Conservation (phyloP, 2,113 vertebrate genomes). For the Lutjanus erythropterus region DNA sequence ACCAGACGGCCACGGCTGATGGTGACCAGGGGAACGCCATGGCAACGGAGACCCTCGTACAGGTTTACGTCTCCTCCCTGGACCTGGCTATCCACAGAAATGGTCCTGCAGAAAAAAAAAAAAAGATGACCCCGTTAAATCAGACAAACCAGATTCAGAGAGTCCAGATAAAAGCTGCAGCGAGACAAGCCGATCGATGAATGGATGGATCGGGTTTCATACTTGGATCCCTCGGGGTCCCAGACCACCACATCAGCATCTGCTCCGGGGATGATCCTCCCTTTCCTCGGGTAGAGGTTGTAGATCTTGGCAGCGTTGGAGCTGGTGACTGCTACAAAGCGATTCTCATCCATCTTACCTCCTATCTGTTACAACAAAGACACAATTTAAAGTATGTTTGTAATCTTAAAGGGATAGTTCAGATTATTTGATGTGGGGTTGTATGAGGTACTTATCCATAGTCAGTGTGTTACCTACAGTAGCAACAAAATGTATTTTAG, state of each 20-base stretch:
- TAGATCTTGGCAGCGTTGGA: constrained; percentile 97
- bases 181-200: constrained; percentile 34
- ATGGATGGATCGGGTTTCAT: constrained; percentile 58
- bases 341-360: constrained; percentile 98
- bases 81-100: constrained; percentile 93
- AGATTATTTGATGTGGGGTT: too few relatives aligned
- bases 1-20: constrained; percentile 95
- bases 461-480: too few relatives aligned
- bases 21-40: constrained; percentile 94
- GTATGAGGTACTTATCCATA: too few relatives aligned
- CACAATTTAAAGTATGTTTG: neutral
- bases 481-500: too few relatives aligned
- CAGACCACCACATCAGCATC: constrained; percentile 97
- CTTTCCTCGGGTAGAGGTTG: constrained; percentile 98
- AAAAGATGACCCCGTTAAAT: constrained; percentile 39
- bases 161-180: constrained; percentile 34
- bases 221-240: constrained; percentile 97
- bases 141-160: constrained; percentile 34
- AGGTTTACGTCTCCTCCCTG: constrained; percentile 96
- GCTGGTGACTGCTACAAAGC: constrained; percentile 96
- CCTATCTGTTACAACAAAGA: constrained; percentile 86
- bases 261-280: constrained; percentile 94
- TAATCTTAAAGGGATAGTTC: neutral
- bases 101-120: constrained; percentile 84
- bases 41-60: constrained; percentile 95